These are phyloP conservation scores for Listronotus bonariensis DNA, from an alignment of 1,140 invertebrate species.

Conservation along the genomic window DNA sequence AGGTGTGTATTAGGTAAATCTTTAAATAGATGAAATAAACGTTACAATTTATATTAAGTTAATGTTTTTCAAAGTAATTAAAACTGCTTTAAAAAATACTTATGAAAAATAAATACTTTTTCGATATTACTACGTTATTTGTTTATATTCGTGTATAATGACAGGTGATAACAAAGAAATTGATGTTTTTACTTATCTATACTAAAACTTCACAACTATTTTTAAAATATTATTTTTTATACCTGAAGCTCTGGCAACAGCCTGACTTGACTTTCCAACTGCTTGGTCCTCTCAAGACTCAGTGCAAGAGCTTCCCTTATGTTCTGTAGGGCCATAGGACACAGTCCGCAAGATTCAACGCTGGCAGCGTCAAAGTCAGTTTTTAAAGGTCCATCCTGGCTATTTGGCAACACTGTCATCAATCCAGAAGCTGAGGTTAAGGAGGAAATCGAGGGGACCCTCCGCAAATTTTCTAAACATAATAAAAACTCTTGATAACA, in stretches of 20 bases:
- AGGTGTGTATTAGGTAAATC: too few relatives aligned
- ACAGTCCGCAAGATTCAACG: slow-evolving; percentile 49
- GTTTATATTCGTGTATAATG: too few relatives aligned
- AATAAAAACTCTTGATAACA: slow-evolving; percentile 32
- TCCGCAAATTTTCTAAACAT: slow-evolving; percentile 40
- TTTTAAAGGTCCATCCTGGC: slow-evolving; percentile 36
- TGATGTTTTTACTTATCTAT: too few relatives aligned
- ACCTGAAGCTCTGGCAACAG: slow-evolving; percentile 81
- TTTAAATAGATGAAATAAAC: too few relatives aligned
- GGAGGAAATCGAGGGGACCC: slow-evolving; percentile 44
- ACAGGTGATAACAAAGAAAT: too few relatives aligned
- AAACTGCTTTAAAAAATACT: too few relatives aligned
- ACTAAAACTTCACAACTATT: too few relatives aligned
- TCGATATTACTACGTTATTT: too few relatives aligned
- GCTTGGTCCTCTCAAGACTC: slow-evolving; percentile 75
- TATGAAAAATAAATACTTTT: too few relatives aligned
- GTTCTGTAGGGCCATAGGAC: slow-evolving; percentile 56
- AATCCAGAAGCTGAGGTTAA: slow-evolving; percentile 46
- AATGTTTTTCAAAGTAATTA: too few relatives aligned
- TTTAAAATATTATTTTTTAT: slow-evolving; percentile 25
- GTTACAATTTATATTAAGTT: too few relatives aligned
- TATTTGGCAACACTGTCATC: slow-evolving; percentile 44
- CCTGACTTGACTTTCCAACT: slow-evolving; percentile 85
- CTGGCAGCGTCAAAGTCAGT: slow-evolving; percentile 48
- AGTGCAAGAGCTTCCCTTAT: slow-evolving; percentile 78